A percentile compares a stretch with the other conserved stretches of the same genome.
Evolutionary conservation across 2,888 invertebrate genomes (phyloP).

Genomic region (Micoletzkya japonica): DNA sequence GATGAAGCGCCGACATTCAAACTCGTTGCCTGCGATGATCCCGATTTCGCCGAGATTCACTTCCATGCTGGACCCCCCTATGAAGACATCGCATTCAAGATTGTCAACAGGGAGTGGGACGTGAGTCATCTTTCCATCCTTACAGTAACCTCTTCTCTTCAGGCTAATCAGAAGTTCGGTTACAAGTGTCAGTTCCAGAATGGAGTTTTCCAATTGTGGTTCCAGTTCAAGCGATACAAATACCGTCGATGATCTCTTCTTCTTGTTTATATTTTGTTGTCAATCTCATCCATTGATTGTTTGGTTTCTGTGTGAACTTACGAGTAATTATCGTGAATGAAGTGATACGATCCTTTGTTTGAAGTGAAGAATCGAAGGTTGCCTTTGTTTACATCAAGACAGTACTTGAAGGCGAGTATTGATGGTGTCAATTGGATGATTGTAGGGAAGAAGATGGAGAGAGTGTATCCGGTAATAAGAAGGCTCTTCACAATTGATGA

Average conservation of each 20-base stretch:
- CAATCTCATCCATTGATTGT: constrained; percentile 1
- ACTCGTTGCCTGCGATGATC: constrained; percentile 75
- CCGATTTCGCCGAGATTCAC: constrained; percentile 88
- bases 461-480: constrained; percentile 2
- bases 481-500: constrained; percentile 11
- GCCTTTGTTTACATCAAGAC: background rate
- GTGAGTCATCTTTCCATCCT: too few species aligned
- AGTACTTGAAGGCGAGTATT: background rate
- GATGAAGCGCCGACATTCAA: constrained; percentile 88
- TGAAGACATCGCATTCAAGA: constrained; percentile 71
- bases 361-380: background rate
- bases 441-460: too few species aligned
- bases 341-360: background rate
- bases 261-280: background rate
- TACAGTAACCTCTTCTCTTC: too few species aligned
- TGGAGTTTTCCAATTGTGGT: constrained; percentile 99
- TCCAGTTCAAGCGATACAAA: constrained; percentile 96
- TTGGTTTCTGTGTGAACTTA: constrained; percentile 8
- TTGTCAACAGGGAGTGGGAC: constrained; percentile 99
- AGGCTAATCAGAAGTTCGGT: constrained; percentile 81
- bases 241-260: constrained; percentile 73
- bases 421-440: too few species aligned
- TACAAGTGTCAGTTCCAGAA: constrained; percentile 99
- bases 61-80: constrained; percentile 99
- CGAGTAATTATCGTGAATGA: background rate